phyloP scores from a whole-genome alignment of 2,888 invertebrate genomes.

The Phytoseiulus persimilis region DNA sequence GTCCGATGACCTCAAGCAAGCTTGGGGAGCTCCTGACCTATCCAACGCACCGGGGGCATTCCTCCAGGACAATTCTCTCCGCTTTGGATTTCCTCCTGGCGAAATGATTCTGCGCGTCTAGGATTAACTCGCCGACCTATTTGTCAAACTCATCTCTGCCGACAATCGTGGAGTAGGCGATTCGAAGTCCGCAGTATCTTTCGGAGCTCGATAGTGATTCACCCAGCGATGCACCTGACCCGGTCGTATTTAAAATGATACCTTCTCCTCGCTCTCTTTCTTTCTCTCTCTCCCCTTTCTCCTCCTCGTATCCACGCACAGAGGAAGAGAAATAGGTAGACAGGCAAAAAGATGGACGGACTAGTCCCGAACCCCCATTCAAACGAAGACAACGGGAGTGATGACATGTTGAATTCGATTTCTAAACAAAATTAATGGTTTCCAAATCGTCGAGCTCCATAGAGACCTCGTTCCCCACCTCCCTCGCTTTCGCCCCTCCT shows the following conservation, averaged over 20 bases:
- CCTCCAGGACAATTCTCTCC: too few relatives aligned
- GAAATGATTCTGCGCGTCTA: too few relatives aligned
- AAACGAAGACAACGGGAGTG: not conserved
- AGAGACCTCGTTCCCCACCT: not conserved
- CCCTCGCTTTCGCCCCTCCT: not conserved
- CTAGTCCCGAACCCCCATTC: not conserved
- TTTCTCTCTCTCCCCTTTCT: too few relatives aligned
- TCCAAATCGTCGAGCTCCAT: not conserved
- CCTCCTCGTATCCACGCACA: not conserved
- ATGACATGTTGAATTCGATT: not conserved
- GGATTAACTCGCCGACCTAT: not conserved
- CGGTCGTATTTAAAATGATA: not conserved
- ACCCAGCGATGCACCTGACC: not conserved
- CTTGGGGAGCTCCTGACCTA: too few relatives aligned
- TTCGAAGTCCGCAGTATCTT: not conserved
- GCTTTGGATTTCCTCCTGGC: too few relatives aligned
- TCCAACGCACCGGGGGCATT: too few relatives aligned
- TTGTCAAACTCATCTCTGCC: not conserved
- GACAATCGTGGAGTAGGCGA: not conserved
- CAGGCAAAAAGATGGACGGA: not conserved
- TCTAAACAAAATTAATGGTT: constrained; percentile 5
- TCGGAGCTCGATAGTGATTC: not conserved
- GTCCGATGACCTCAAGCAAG: not conserved
- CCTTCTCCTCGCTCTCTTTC: not conserved
- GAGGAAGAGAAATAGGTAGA: not conserved